These are phyloP conservation scores for Siniperca scherzeri DNA, from an alignment of 2,797 vertebrate genomes.

Conservation along the genomic window DNA sequence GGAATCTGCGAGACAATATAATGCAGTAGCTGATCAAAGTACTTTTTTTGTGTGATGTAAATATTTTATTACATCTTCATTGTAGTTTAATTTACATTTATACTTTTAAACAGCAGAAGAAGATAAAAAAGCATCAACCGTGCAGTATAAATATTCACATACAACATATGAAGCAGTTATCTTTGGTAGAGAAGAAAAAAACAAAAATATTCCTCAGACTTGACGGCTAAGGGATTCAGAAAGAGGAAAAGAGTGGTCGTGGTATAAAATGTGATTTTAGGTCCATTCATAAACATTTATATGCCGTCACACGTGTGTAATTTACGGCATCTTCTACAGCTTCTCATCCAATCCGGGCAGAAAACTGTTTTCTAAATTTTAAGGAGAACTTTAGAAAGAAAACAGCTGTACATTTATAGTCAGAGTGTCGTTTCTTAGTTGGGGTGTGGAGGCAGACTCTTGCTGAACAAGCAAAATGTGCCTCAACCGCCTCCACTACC, in stretches of 20 bases:
- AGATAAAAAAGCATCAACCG: not conserved
- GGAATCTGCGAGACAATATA: not conserved
- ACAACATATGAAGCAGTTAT: not conserved
- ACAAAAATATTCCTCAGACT: not conserved
- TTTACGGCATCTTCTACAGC: not conserved
- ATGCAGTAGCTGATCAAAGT: not conserved
- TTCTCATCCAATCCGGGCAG: not conserved
- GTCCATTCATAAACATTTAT: not conserved
- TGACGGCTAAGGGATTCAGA: not conserved
- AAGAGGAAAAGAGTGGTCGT: not conserved
- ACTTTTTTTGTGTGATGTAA: not conserved
- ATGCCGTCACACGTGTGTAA: not conserved
- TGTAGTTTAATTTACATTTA: not conserved
- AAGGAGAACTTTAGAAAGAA: not conserved
- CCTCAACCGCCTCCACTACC: conserved; percentile 30
- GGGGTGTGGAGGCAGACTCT: conserved; percentile 38
- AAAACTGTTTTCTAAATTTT: not conserved
- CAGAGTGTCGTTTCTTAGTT: conserved; percentile 2
- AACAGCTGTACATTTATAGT: not conserved
- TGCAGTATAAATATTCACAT: not conserved
- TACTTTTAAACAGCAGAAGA: not conserved
- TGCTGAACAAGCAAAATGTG: conserved; percentile 85
- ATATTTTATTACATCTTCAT: not conserved
- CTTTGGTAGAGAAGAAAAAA: not conserved
- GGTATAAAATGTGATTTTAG: not conserved